phyloP scores from a whole-genome alignment of 2,888 invertebrate genomes.

The Hyposoter didymator region DNA sequence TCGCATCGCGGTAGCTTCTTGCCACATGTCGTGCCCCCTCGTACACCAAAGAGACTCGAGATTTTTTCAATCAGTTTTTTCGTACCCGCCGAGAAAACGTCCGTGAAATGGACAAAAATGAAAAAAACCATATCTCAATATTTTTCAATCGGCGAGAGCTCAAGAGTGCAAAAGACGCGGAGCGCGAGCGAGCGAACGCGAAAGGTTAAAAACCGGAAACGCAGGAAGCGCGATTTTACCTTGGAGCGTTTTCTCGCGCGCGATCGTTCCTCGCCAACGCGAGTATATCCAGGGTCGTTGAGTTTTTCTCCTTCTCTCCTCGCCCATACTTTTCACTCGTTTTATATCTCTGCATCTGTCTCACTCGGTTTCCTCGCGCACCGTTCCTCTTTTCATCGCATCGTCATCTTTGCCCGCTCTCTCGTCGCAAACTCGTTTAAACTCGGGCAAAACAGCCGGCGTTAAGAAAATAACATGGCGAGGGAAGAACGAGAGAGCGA shows the following conservation, averaged over 20 bases:
- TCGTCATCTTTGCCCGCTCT: constrained; percentile 40
- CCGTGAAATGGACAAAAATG: too few species aligned
- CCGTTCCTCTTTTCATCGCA: constrained; percentile 13
- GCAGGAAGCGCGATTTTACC: constrained; percentile 71
- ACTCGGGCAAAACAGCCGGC: constrained; percentile 55
- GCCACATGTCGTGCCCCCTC: too few species aligned
- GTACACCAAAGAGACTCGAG: too few species aligned
- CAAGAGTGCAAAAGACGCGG: neutral
- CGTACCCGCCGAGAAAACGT: too few species aligned
- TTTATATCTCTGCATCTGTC: constrained; percentile 11
- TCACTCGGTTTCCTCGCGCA: constrained; percentile 17
- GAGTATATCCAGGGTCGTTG: constrained; percentile 53
- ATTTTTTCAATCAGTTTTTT: too few species aligned
- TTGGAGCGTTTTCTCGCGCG: constrained; percentile 56
- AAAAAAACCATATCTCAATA: too few species aligned
- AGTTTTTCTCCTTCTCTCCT: constrained; percentile 49
- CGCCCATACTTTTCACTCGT: constrained; percentile 8
- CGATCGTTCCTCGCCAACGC: constrained; percentile 52
- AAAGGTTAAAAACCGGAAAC: constrained; percentile 71
- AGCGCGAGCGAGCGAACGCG: constrained; percentile 41
- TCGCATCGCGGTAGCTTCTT: too few species aligned
- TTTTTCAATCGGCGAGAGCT: constrained; percentile 28
- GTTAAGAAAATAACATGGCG: constrained; percentile 31
- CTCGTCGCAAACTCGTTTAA: constrained; percentile 65
- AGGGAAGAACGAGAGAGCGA: neutral